phyloP scores from a whole-genome alignment of 1,140 invertebrate genomes.

The Drosophila novamexicana region DNA sequence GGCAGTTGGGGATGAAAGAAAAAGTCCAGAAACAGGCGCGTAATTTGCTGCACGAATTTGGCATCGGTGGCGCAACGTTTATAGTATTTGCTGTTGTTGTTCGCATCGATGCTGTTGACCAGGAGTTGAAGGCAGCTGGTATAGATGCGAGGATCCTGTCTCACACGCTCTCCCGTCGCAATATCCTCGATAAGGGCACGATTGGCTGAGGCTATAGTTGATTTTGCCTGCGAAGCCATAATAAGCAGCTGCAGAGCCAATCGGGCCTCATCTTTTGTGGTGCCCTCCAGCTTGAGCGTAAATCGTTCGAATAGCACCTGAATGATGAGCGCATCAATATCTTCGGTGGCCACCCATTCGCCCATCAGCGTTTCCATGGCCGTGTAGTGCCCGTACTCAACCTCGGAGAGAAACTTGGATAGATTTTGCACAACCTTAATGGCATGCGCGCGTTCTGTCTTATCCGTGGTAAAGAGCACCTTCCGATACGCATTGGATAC shows the following conservation, averaged over 20 bases:
- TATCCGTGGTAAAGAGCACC: constrained; percentile 78
- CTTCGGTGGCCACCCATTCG: constrained; percentile 88
- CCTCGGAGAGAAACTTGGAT: constrained; percentile 86
- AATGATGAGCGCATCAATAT: constrained; percentile 86
- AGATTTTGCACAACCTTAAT: constrained; percentile 87
- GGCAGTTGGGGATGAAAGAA: constrained; percentile 66
- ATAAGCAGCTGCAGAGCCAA: constrained; percentile 90
- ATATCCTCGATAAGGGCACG: constrained; percentile 85
- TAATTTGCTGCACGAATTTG: constrained; percentile 59
- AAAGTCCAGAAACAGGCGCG: constrained; percentile 60
- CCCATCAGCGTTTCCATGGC: constrained; percentile 89
- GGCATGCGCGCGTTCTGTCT: constrained; percentile 81
- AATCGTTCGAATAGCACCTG: constrained; percentile 93
- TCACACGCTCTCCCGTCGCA: constrained; percentile 73
- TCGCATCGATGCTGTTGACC: constrained; percentile 68
- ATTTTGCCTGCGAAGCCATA: constrained; percentile 88
- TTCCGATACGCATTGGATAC: constrained; percentile 86
- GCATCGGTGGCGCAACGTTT: constrained; percentile 65
- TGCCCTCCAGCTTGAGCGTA: constrained; percentile 90
- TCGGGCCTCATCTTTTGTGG: constrained; percentile 88
- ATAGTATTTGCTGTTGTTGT: constrained; percentile 66
- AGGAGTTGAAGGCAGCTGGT: constrained; percentile 68
- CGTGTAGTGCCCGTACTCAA: constrained; percentile 87
- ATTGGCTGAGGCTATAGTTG: constrained; percentile 86
- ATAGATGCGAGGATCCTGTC: constrained; percentile 74